Evolutionary conservation across 2,888 invertebrate genomes (phyloP), one percentile per base, ranked within the genome.

Genomic region (Melieria picta): DNA sequence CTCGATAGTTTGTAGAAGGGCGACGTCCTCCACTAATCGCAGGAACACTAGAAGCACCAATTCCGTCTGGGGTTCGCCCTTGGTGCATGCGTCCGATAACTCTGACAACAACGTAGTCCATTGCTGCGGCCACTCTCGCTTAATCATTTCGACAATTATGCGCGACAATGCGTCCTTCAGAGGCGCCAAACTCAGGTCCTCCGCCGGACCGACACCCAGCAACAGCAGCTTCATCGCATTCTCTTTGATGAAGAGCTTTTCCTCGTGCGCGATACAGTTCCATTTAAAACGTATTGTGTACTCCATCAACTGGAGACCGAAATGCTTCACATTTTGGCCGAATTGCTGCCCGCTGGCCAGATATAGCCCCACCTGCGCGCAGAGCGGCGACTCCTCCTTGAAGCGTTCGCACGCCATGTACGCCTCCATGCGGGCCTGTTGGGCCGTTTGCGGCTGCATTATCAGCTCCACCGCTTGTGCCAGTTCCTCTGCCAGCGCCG

Each of bases 101-200:
- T 97, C 97, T 0, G 91, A 89, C 47, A 98, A 86, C 48, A 98
- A 86, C 0, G 94, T 91, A 0, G 96, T 94, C 98, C 98, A 98
- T 77, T 97, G 95, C 83, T 98, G 98, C 0, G 98, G 98, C 98
- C 98, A 98, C 85, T 98, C 98, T 9, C 98, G 89, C 83, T 98
- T 98, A 68, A 96, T 94, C 93, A 98, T 96, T 88, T 98, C 98
- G 0, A 98, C 98, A 68, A 98, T 92, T n/a, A 97, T 93, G 63
- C 97, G 90, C 11, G 96, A 94, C 4, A 95, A 85, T 1, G 94
- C 95, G 85, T 95, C 94, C 85, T 95, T 95, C 79, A 95, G 90
- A 81, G 94, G 94, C 10, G 91, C 90, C 16, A 87, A 77, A 63
- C 89, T 88, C 77, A 91, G 91, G 75, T 91, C 90, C 62, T 93